phyloP scores from a whole-genome alignment of 1,140 invertebrate genomes.

The Galleria mellonella region DNA sequence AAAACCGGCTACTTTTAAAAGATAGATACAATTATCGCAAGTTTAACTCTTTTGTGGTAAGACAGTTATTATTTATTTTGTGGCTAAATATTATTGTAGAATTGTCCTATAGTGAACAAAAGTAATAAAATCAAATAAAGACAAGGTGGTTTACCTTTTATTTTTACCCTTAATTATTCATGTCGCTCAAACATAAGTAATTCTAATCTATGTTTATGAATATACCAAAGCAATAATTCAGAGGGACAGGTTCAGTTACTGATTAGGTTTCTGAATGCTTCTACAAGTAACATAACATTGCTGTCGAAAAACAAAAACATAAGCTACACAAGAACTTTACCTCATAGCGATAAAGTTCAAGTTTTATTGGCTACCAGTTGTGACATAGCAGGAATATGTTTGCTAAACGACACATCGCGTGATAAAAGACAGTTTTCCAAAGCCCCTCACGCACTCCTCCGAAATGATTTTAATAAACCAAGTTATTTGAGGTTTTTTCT shows the following conservation, averaged over 20 bases:
- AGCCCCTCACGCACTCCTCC: constrained; percentile 54
- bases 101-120: too few species aligned
- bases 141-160: too few species aligned
- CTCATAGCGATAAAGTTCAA: neutral
- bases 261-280: constrained; percentile 34
- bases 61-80: too few species aligned
- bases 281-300: neutral
- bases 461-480: constrained; percentile 72
- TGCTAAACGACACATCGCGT: constrained; percentile 33
- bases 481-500: constrained; percentile 53
- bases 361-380: neutral
- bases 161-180: constrained; percentile 22
- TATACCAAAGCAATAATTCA: constrained; percentile 40
- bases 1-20: too few species aligned
- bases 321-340: neutral
- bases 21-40: too few species aligned
- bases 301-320: neutral
- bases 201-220: constrained; percentile 53
- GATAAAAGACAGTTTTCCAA: constrained; percentile 39
- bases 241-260: constrained; percentile 34
- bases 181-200: constrained; percentile 36
- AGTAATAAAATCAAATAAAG: too few species aligned
- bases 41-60: too few species aligned
- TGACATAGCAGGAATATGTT: neutral
- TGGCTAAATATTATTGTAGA: too few species aligned